Base-by-base conservation (phyloP, 2,888 invertebrate genomes). In the Amiota mariae region DNA sequence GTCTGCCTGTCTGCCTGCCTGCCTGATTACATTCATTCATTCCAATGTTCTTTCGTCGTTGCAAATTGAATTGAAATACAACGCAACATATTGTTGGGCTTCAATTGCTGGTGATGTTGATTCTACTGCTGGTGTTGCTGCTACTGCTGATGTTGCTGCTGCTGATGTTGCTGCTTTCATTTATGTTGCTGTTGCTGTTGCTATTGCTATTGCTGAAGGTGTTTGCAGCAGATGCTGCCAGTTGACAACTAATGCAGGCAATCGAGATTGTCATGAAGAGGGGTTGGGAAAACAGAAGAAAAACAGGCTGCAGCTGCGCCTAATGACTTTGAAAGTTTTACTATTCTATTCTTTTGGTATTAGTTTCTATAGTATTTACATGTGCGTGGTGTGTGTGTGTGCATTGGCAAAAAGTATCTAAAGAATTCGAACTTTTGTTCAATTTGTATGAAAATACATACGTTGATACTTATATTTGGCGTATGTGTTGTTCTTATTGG, bases 151-250 rank as follows among this genome's bases (percentile, higher is more conserved):
- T 36, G 63, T 46, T 63, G 63, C 18, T 63, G 36, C 11, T 24
- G 11, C 51, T n/a, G 12, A 51, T 51, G 11, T 51, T 51, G 51
- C 51, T 51, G 54, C 36, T 46, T 36, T 46, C 63, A 18, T 46
- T 63, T 63, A 59, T 59, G n/a, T 18, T 18, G 9, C 63, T 20
- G 36, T 36, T 59, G n/a, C 18, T 59, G n/a, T 18, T 18, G 9
- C 63, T 20, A n/a, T 36, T 59, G n/a, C 18, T 18, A 59, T 59
- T 18, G 11, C 15, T 15, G 54, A 54, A 59, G 63, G 61, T 71
- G 71, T 63, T 57, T 57, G 70, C 75, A 74, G 72, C 75, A 63
- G 63, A 46, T 63, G 63, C 18, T 63, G 46, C 46, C 46, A 63
- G 8, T 63, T 46, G 59, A 9, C 20, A 15, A 20, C 12, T 12